Base-by-base conservation (phyloP, 1,140 invertebrate species). In the Stratiolaelaps scimitus region DNA sequence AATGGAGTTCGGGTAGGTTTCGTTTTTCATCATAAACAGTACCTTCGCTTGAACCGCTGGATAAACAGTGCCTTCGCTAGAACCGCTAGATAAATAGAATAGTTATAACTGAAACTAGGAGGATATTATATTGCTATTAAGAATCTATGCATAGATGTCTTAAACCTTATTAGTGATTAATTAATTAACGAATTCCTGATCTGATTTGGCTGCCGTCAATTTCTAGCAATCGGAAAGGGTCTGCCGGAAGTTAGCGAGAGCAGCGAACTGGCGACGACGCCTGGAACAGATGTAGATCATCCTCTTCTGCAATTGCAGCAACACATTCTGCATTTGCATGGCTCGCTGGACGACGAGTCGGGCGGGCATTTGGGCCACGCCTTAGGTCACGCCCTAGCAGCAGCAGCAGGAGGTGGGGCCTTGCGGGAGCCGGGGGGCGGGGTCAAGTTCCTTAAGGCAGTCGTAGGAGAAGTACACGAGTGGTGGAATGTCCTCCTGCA, bases 341-440 rank as follows among this genome's bases (percentile, higher is more conserved):
- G n/a, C 71, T 74, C 46, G 69, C 71, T 28, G 73, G 74, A 26
- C 72, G 73, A 69, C 75, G 75, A 70, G 26, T 13, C 53, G 10
- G 53, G 72, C 74, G 0, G 72, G 72, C 6, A 69, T 71, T 7
- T 68, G 68, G 67, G 47, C 67, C 66, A 46, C 67, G 66, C 4
- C 68, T 69, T 40, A 67, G 67, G 47, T 67, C 66, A 46, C 67
- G 66, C 4, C 68, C 68, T 40, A 67, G 67, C n/a, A 4, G 30
- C 2, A 46, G 17, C n/a, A 7, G 6, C 10, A 48, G 17, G 17
- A 65, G 47, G 19, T 13, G 19, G 28, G 17, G 26, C 17, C 45
- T 17, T 26, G 81, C 83, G 29, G 78, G 79, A 45, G 81, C 83
- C 70, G 83, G 82, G 82, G 83, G 82, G 82, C 76, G 79, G 64